phyloP scores from a whole-genome alignment of 1,140 invertebrate genomes.

The Zaprionus ghesquierei region DNA sequence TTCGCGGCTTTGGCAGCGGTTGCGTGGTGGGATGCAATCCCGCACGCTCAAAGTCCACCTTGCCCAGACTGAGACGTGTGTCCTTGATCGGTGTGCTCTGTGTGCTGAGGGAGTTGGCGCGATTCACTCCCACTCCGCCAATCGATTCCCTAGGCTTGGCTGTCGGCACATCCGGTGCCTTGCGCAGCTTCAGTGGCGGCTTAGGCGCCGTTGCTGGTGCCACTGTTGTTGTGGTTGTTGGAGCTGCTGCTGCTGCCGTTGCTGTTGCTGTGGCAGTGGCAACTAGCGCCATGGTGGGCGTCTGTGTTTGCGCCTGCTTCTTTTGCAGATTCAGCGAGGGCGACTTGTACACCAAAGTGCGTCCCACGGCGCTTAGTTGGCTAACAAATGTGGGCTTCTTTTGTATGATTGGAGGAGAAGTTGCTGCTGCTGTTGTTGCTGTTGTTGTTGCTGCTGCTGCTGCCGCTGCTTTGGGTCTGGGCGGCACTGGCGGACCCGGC shows the following conservation, averaged over 20 bases:
- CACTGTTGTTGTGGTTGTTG: not conserved
- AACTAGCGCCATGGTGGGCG: conserved; percentile 61
- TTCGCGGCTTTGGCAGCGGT: conserved; percentile 69
- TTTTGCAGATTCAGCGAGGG: conserved; percentile 75
- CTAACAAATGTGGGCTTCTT: conserved; percentile 75
- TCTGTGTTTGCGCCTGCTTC: conserved; percentile 75
- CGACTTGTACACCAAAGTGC: conserved; percentile 80
- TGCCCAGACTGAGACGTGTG: conserved; percentile 73
- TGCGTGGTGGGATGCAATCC: conserved; percentile 65
- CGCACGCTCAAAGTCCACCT: conserved; percentile 67
- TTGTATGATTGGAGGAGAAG: conserved; percentile 61
- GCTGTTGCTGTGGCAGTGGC: conserved; percentile 23
- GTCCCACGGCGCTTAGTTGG: conserved; percentile 72
- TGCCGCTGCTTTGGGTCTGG: conserved; percentile 64
- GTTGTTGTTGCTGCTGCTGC: conserved; percentile 21
- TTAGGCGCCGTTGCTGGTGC: conserved; percentile 52
- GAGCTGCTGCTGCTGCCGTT: conserved; percentile 2
- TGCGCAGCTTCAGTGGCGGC: conserved; percentile 71
- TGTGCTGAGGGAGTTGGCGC: conserved; percentile 70
- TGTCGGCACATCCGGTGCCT: conserved; percentile 77
- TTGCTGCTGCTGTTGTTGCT: conserved; percentile 23
- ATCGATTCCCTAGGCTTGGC: conserved; percentile 60
- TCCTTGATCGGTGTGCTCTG: conserved; percentile 61
- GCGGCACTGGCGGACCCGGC: conserved; percentile 77
- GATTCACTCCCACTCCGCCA: conserved; percentile 60